Percentiles rank a stretch among this genome's conserved stretches.
Evolutionary conservation across 2,797 vertebrate genomes (phyloP).

Genomic region (Picus viridis): DNA sequence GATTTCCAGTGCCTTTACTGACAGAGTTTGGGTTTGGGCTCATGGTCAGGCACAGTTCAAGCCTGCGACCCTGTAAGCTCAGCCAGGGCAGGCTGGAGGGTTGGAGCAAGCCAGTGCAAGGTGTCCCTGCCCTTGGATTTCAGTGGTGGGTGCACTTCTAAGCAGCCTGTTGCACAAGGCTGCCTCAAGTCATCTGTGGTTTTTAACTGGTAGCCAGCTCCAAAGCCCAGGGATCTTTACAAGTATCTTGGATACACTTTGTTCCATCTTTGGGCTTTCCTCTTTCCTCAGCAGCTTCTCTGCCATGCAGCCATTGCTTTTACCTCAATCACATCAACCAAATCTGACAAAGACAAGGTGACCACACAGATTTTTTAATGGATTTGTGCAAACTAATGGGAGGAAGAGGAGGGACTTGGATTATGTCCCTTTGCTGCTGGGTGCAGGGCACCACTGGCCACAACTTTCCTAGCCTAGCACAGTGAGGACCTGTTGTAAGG

Average conservation of each 20-base stretch:
- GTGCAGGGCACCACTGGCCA: background rate
- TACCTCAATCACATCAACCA: background rate
- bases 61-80: background rate
- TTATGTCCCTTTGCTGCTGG: background rate
- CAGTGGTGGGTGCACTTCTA: background rate
- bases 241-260: background rate
- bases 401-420: background rate
- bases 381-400: background rate
- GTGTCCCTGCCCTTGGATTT: background rate
- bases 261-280: background rate
- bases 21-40: background rate
- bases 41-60: background rate
- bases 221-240: background rate
- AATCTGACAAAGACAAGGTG: background rate
- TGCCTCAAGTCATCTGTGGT: background rate
- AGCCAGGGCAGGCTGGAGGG: background rate
- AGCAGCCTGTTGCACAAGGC: background rate
- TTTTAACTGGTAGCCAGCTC: background rate
- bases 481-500: background rate
- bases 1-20: background rate
- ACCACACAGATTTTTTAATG: background rate
- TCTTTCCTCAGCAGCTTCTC: background rate
- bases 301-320: background rate
- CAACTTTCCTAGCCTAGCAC: background rate
- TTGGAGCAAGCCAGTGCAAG: background rate